These are phyloP conservation scores for Sylvicola cinctus DNA, from an alignment of 2,888 invertebrate genomes.

Conservation along the genomic window DNA sequence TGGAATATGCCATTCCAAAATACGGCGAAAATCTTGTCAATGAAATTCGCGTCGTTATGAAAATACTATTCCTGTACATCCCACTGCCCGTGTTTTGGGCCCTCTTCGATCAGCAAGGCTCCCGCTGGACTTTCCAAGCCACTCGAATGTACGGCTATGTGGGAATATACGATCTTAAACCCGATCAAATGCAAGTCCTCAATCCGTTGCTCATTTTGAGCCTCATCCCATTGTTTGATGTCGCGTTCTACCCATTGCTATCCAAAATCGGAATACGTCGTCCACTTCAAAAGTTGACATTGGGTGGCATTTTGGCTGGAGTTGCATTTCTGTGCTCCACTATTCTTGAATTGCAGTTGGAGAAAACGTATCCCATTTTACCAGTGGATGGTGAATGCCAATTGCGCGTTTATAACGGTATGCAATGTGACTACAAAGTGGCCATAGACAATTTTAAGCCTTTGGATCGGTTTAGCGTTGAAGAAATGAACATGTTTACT, in stretches of 20 bases:
- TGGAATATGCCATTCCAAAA: conserved; percentile 70
- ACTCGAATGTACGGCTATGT: conserved; percentile 67
- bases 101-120: conserved; percentile 82
- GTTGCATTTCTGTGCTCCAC: conserved; percentile 75
- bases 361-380: conserved; percentile 40
- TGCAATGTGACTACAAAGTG: conserved; percentile 32
- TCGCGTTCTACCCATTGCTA: conserved; percentile 59
- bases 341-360: conserved; percentile 53
- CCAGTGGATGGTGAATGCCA: conserved; percentile 38
- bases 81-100: conserved; percentile 90
- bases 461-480: neutral
- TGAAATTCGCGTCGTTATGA: conserved; percentile 57
- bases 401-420: conserved; percentile 48
- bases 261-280: conserved; percentile 42
- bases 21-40: conserved; percentile 49
- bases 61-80: conserved; percentile 56
- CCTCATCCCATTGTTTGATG: conserved; percentile 70
- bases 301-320: conserved; percentile 73
- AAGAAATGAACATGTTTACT: too few species aligned
- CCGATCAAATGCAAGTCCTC: conserved; percentile 89
- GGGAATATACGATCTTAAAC: conserved; percentile 52
- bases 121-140: conserved; percentile 85
- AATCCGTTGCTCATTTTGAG: conserved; percentile 70
- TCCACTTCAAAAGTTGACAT: conserved; percentile 69
- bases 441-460: too few species aligned